Percentiles rank a stretch among this genome's conserved stretches.
phyloP scores from a whole-genome alignment of 2,113 vertebrate species.

The Emberiza fucata region DNA sequence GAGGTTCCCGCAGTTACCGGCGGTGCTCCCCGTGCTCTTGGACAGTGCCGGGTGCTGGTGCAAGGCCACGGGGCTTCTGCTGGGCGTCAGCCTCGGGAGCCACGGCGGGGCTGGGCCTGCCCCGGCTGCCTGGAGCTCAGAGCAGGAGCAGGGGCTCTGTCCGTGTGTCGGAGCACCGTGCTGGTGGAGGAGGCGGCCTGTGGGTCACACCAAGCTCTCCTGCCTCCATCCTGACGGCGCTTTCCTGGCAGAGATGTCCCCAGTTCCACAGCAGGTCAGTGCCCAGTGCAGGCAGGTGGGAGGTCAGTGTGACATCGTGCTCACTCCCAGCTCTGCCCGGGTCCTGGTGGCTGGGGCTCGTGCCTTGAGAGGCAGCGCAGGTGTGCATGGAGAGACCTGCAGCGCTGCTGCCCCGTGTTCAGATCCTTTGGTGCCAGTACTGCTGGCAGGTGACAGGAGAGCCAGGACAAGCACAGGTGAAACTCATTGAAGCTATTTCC shows the following conservation, averaged over 20 bases:
- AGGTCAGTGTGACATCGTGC: accelerated
- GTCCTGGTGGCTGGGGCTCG: background rate
- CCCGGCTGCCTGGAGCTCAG: accelerated
- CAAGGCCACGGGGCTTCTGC: background rate
- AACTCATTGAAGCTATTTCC: background rate
- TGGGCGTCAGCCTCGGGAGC: background rate
- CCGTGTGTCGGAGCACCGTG: accelerated
- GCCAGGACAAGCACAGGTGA: background rate
- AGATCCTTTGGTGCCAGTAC: background rate
- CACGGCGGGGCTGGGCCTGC: background rate
- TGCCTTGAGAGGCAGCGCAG: background rate
- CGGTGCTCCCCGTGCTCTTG: accelerated
- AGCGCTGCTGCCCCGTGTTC: background rate
- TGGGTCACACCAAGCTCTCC: accelerated
- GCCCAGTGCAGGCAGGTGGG: accelerated
- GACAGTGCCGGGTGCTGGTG: accelerated
- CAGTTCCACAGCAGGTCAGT: background rate
- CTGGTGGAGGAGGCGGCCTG: accelerated
- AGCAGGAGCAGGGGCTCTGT: background rate
- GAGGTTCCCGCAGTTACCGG: accelerated
- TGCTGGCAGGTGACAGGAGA: background rate
- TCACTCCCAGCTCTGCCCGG: background rate
- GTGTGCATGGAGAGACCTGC: background rate
- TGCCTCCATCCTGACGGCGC: accelerated
- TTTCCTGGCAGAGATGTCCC: background rate